Base-by-base conservation (phyloP, 2,797 vertebrate species). In the Epinephelus malabaricus region DNA sequence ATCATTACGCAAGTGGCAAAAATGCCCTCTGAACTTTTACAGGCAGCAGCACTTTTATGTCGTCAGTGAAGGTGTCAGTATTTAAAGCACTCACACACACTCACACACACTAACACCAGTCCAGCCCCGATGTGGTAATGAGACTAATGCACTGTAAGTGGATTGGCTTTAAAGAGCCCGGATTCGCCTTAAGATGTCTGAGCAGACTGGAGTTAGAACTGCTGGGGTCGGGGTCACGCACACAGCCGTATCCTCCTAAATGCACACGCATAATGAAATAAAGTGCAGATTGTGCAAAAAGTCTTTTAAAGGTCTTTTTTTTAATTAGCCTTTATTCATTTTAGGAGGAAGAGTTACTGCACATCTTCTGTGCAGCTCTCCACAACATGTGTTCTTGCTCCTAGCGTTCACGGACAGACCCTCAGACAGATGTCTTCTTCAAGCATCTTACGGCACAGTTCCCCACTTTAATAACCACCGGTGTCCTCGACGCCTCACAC, bases 111-210 rank as follows among this genome's bases (percentile, higher is more conserved):
- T 60, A 65, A 87, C 83, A 86, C 67, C 53, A 82, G 84, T 76
- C 81, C 86, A 76, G 63, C 51, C 69, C 76, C 87, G 50, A 85
- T 87, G 86, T 86, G 89, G 73, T 94, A 94, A 95, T 94, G 93
- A 94, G 90, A 87, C 93, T 95, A 95, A 96, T 94, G 81, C 94
- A 93, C 76, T 65, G 55, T 96, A 95, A 95, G 91, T 95, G 94
- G 95, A 96, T 95, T 95, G 93, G 78, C 92, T 92, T 90, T 91
- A 81, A 90, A 88, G 86, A 90, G 87, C 83, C 87, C 79, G 91
- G 92, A 92, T 92, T 93, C 79, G 46, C 81, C 89, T 90, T 94
- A 95, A 95, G 94, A 93, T 93, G 94, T 94, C 93, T 95, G 94
- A 93, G 92, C 92, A 87, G 87, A 87, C 89, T 82, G 87, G 90